Evolutionary conservation across 2,888 invertebrate genomes (phyloP), one percentile per base, ranked within the genome.

Genomic region (Synanthedon myopaeformis): DNA sequence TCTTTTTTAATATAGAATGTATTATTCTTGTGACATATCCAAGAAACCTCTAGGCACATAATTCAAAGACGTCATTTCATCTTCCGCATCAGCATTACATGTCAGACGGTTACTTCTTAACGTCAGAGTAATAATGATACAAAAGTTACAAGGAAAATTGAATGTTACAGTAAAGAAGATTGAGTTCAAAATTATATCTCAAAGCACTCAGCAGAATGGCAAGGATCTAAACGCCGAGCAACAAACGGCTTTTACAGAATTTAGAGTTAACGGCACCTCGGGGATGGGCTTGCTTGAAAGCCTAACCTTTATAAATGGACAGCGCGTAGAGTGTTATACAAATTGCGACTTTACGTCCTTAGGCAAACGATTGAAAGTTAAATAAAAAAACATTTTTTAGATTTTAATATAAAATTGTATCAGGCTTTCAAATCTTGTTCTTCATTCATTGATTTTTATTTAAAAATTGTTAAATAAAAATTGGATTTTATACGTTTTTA

Each of bases 231-330:
- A 55, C 55, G 55, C 61, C 58, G 65, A 61, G 61, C 56, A 60
- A 61, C 58, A 62, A 59, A 58, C 64, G 66, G 71, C 72, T 70
- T 68, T 70, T 67, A 69, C 70, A 69, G 64, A 70, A 70, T 70
- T 70, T 67, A 63, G 63, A 59, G 59, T 56, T 53, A 67, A 72
- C 62, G 63, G 59, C 61, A 64, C 70, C 72, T 64, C 55, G 35
- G 72, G 71, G 70, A 70, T 56, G 58, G 55, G 54, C 56, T 53
- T 53, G 51, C 42, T 48, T 51, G 53, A 45, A 13, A 35, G 49
- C 23, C 45, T 45, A 45, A 45, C 45, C 45, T 13, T 49, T 49
- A 49, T 49, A 49, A 49, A 49, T 49, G 17, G 49, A 49, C 4
- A 13, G 5, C 3, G 13, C 45, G 6, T 4, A 35, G 10, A 35